Evolutionary conservation across 2,797 vertebrate genomes (phyloP), one percentile per base, ranked within the genome.

Genomic region (Pogonophryne albipinna): DNA sequence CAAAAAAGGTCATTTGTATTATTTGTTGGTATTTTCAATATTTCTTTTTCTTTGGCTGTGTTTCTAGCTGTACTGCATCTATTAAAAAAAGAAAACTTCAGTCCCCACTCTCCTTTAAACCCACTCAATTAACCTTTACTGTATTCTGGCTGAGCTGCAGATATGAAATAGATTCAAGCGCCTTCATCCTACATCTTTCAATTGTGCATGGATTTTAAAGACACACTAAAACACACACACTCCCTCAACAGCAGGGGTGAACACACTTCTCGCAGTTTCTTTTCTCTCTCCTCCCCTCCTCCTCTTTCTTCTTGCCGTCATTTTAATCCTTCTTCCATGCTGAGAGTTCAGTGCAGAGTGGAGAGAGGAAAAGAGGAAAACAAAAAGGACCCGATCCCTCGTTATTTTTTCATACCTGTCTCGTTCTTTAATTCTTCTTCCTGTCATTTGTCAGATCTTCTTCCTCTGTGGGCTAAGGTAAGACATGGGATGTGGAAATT

Each of bases 401-500:
- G 4, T 47, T 44, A 2, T 38, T 31, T n/a, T 1, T 27, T 16
- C 0, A 6, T 52, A 44, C n/a, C 47, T 27, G 11, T 16, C 17
- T 5, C 4, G 11, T 16, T 11, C 44, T 17, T 10, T 45, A 13
- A 20, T 15, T 51, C 9, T 51, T 10, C 12, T 12, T 19, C 19
- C 19, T 9, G n/a, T 12, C 15, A 1, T 23, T 73, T 2, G 0
- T 12, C 41, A 15, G 1, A 10, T 20, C 16, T n/a, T 45, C 52
- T n/a, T 23, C 17, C 34, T 64, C 57, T 17, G 65, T 49, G 50
- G 44, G 58, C 58, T 57, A 83, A 73, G 69, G 63, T 82, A 71
- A 81, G 77, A 80, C 73, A 94, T 94, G 94, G 94, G 93, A 63
- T 95, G 94, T 92, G 93, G 94, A 58, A 92, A 93, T 81, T 95